Evolutionary conservation across 2,888 invertebrate genomes (phyloP).

Genomic region (Cheilosia grossa): DNA sequence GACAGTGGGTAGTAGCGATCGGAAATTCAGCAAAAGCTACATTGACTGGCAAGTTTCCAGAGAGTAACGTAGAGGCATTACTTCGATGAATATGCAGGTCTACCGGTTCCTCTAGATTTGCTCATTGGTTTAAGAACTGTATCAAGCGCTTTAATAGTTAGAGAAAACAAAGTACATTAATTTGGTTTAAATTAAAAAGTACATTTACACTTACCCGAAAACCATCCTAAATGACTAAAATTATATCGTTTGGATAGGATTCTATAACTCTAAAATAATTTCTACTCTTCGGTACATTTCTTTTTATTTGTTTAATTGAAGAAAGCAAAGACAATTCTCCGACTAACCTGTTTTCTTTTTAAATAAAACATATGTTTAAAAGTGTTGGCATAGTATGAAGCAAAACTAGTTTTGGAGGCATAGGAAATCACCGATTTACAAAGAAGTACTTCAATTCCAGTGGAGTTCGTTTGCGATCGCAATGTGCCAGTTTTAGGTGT

Average conservation of each 20-base stretch:
- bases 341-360: too few relatives aligned
- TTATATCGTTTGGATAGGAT: neutral
- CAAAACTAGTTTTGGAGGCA: too few relatives aligned
- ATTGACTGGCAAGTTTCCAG: conserved; percentile 18
- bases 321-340: too few relatives aligned
- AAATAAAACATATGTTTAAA: too few relatives aligned
- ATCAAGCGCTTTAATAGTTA: too few relatives aligned
- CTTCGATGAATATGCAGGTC: conserved; percentile 2
- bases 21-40: conserved; percentile 13
- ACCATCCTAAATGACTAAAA: neutral
- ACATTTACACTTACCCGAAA: neutral
- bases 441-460: too few relatives aligned
- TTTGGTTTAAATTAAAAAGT: neutral
- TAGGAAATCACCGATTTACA: too few relatives aligned
- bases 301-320: neutral
- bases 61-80: conserved; percentile 16
- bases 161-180: neutral
- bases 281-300: conserved; percentile 1
- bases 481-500: too few relatives aligned
- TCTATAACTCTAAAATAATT: neutral
- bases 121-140: too few relatives aligned
- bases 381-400: too few relatives aligned
- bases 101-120: conserved; percentile 1
- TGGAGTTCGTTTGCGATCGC: too few relatives aligned
- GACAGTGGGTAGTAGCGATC: conserved; percentile 3